Percentiles rank a stretch among this genome's conserved stretches.
phyloP scores from a whole-genome alignment of 2,797 vertebrate genomes.

The Chaunax sp. region DNA sequence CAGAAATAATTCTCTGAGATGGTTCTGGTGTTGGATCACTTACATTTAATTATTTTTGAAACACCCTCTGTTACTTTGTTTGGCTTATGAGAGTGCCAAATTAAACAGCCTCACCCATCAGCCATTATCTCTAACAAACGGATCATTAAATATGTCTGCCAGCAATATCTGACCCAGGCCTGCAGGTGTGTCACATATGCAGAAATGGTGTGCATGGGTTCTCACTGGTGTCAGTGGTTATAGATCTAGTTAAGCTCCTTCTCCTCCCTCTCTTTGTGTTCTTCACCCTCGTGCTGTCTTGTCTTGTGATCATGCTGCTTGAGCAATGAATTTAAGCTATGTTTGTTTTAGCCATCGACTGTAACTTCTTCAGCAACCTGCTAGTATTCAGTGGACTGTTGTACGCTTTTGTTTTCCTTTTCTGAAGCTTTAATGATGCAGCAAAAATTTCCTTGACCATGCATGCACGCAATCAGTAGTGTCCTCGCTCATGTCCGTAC shows the following conservation, averaged over 20 bases:
- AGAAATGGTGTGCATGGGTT: conserved; percentile 50
- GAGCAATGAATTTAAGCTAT: conserved; percentile 21
- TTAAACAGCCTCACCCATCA: neutral
- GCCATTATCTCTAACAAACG: neutral
- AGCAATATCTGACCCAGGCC: conserved; percentile 56
- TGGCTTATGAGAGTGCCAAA: neutral
- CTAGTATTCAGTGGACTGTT: neutral
- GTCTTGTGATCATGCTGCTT: conserved; percentile 21
- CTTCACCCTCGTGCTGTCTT: conserved; percentile 21
- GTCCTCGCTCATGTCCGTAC: neutral
- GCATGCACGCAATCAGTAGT: neutral
- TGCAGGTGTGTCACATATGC: conserved; percentile 23
- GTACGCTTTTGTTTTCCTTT: neutral
- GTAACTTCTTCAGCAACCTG: neutral
- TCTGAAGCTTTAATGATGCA: neutral
- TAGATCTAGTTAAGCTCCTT: conserved; percentile 11
- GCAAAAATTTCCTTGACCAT: neutral
- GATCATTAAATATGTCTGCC: conserved; percentile 8
- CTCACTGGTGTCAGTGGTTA: conserved; percentile 56
- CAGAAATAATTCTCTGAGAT: neutral
- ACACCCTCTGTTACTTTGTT: neutral
- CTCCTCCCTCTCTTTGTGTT: neutral
- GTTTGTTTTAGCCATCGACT: neutral
- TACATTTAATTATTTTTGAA: no score
- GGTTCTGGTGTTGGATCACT: no score